phyloP scores from a whole-genome alignment of 2,888 invertebrate genomes.

The Xylota sylvarum region DNA sequence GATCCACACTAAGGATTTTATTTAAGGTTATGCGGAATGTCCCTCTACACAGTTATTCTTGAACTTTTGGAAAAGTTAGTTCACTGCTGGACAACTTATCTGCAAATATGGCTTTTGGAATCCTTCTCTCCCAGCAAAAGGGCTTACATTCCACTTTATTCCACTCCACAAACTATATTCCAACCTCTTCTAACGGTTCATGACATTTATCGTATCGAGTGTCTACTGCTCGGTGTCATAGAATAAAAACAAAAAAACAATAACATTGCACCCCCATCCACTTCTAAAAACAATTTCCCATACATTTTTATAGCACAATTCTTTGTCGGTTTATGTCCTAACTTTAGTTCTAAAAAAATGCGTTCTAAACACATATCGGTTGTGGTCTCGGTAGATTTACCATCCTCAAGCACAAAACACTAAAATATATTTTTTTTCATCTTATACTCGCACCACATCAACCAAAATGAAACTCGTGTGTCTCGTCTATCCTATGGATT shows the following conservation, averaged over 20 bases:
- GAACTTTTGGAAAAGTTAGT: no score
- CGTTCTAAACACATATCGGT: slow-evolving; percentile 21
- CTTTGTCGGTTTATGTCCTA: neutral
- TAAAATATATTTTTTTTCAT: neutral
- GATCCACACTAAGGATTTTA: no score
- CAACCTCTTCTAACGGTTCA: no score
- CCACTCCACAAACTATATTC: no score
- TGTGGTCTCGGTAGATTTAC: neutral
- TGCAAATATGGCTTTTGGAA: no score
- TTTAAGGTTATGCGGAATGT: no score
- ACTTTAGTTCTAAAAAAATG: neutral
- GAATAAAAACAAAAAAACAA: neutral
- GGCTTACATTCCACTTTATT: neutral
- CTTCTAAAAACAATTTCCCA: neutral
- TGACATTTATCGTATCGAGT: neutral
- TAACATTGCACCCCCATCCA: neutral
- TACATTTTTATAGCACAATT: slow-evolving; percentile 14
- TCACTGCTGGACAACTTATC: no score
- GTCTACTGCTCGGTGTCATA: neutral
- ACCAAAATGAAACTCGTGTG: slow-evolving; percentile 41
- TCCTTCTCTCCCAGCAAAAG: no score
- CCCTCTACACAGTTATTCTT: no score
- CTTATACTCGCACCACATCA: slow-evolving; percentile 35
- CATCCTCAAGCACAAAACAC: slow-evolving; percentile 4
- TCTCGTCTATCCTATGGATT: slow-evolving; percentile 44